phyloP scores from a whole-genome alignment of 2,113 vertebrate species.

The Rousettus leschenaultii region DNA sequence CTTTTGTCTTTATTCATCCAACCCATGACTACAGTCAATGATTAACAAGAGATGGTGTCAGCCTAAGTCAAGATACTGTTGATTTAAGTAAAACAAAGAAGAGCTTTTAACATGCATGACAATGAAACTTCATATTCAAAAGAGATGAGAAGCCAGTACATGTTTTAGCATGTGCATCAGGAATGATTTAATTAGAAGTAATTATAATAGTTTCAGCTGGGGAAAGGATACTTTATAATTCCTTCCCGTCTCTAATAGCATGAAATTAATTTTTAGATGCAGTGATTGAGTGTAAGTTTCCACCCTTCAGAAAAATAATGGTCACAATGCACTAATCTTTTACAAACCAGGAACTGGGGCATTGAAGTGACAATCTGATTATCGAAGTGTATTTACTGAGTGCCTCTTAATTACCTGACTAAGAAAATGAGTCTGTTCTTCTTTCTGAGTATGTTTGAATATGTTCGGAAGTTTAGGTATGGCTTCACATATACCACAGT shows the following conservation, averaged over 20 bases:
- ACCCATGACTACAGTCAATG: not conserved
- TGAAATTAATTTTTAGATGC: slow-evolving; percentile 51
- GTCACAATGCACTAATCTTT: not conserved
- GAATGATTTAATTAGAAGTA: slow-evolving; percentile 27
- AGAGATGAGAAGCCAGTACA: slow-evolving; percentile 1
- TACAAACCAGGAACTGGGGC: not conserved
- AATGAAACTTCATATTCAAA: slow-evolving; percentile 36
- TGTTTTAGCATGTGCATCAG: not conserved
- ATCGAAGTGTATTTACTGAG: not conserved
- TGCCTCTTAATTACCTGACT: slow-evolving; percentile 9
- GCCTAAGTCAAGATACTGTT: not conserved
- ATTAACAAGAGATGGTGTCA: not conserved
- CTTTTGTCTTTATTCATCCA: slow-evolving; percentile 13
- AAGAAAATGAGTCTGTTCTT: not conserved
- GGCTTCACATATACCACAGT: not conserved
- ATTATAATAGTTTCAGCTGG: not conserved
- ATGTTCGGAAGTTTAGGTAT: not conserved
- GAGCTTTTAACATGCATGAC: slow-evolving; percentile 31
- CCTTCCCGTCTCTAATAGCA: not conserved
- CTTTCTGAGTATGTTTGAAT: not conserved
- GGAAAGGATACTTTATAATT: slow-evolving; percentile 1
- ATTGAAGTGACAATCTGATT: not conserved
- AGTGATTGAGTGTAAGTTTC: not conserved
- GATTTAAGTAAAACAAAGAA: slow-evolving; percentile 40
- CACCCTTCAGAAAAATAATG: slow-evolving; percentile 31